These are phyloP conservation scores for Recurvirostra avosetta DNA, from an alignment of 2,113 vertebrate genomes.

Conservation along the genomic window DNA sequence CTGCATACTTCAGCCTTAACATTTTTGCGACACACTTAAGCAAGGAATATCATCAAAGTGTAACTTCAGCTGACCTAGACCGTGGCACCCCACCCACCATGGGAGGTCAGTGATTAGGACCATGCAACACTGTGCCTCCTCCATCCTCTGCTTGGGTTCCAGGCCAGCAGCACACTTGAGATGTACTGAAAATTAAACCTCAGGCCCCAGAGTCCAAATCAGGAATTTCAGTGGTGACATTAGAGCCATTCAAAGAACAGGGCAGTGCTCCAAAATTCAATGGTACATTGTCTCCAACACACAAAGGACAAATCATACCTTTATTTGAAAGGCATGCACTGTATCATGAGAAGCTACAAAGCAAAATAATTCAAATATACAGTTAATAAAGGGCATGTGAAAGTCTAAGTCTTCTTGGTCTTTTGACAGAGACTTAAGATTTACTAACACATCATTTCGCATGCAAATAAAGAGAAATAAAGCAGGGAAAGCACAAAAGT, in stretches of 20 bases:
- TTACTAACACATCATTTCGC: neutral
- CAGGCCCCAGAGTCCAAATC: neutral
- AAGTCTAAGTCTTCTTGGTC: neutral
- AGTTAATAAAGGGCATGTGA: neutral
- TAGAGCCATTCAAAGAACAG: neutral
- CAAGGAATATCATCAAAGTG: neutral
- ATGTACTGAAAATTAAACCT: neutral
- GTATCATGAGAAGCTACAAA: neutral
- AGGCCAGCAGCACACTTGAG: neutral
- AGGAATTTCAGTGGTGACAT: neutral
- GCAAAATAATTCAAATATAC: neutral
- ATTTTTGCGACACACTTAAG: neutral
- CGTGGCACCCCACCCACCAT: too few species aligned
- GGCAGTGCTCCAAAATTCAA: neutral
- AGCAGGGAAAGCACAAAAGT: neutral
- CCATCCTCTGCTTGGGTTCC: neutral
- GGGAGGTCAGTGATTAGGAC: too few species aligned
- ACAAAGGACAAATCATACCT: neutral
- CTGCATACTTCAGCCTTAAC: neutral
- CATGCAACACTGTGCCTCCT: neutral
- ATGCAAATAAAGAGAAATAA: neutral
- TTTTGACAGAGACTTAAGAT: neutral
- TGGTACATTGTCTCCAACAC: accelerated
- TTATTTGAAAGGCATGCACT: neutral
- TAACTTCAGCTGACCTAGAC: neutral